Percentiles rank a stretch among this genome's conserved stretches.
Conservation (phyloP, 2,888 invertebrate genomes). For the Harpalus rufipes region DNA sequence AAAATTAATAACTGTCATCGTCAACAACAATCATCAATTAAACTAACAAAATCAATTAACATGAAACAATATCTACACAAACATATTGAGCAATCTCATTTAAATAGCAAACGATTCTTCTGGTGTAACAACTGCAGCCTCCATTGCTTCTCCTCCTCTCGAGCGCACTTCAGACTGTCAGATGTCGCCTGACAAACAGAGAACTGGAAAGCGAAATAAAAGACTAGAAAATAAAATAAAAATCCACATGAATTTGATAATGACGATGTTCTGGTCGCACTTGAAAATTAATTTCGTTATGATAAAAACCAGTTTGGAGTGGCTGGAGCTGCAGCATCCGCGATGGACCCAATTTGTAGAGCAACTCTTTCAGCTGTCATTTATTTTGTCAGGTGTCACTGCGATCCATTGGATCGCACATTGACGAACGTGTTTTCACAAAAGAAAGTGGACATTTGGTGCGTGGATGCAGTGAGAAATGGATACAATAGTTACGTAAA, state of each 20-base stretch:
- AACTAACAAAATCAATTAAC: slow-evolving; percentile 17
- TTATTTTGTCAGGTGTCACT: slow-evolving; percentile 71
- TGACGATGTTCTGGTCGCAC: slow-evolving; percentile 63
- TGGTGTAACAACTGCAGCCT: background rate
- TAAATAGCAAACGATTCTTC: slow-evolving; percentile 6
- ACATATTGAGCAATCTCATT: slow-evolving; percentile 1
- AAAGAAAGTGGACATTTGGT: slow-evolving; percentile 28
- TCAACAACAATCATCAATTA: background rate
- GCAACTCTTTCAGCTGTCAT: slow-evolving; percentile 71
- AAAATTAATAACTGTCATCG: background rate
- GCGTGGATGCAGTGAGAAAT: background rate
- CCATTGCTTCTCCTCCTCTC: background rate
- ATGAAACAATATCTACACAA: slow-evolving; percentile 23
- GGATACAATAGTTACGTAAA: slow-evolving; percentile 6
- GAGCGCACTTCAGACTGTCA: slow-evolving; percentile 21
- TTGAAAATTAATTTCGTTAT: slow-evolving; percentile 66
- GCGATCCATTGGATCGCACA: slow-evolving; percentile 56
- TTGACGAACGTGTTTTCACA: slow-evolving; percentile 52
- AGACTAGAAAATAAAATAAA: slow-evolving; percentile 53
- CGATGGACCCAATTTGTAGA: slow-evolving; percentile 68
- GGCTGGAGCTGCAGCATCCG: slow-evolving; percentile 51
- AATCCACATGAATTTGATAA: slow-evolving; percentile 64
- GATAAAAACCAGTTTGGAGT: slow-evolving; percentile 67
- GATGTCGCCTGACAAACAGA: slow-evolving; percentile 22
- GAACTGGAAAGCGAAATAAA: slow-evolving; percentile 39